Base-by-base conservation (phyloP, 2,113 vertebrate genomes). In the Pterophyllum scalare region DNA sequence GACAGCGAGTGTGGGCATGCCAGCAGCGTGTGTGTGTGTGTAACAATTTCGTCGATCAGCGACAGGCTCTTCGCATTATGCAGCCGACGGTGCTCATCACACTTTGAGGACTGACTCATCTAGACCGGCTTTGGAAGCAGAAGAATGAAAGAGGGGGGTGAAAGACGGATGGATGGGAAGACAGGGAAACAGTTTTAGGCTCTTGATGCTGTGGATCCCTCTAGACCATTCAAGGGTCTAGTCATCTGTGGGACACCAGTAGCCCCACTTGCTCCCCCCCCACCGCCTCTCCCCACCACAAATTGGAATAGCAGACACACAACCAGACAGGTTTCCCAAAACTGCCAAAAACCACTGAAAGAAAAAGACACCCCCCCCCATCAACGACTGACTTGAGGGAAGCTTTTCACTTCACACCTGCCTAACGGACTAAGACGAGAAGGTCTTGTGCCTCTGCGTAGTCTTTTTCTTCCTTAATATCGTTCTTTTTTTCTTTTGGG, bases 41-140 rank as follows among this genome's bases (percentile, higher is more conserved):
- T 87, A 91, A 91, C 91, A 43, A 86, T 90, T 89, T 87, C 85
- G 90, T 94, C 89, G 92, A 91, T 89, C 88, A 90, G 90, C 59
- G 52, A 54, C 79, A 43, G 90, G 89, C 91, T 92, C 87, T 92
- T 92, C 52, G 88, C 91, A 87, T 93, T 88, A 89, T 92, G 91
- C 92, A 91, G 91, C 89, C 87, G 83, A 88, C 78, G 84, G 85
- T 82, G 89, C 91, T 93, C 90, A 89, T 90, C 89, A 84, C 91
- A 91, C 88, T 93, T 90, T 93, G 93, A 94, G 87, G 91, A 93
- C 91, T 89, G 91, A 92, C 84, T 94, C 92, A 89, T 92, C 89
- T 70, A 70, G 75, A 84, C 83, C 26, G 5, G 76, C 88, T 87
- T 77, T 33, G 86, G 89, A 91, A 80, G 65, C 77, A 59, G 80